phyloP scores from a whole-genome alignment of 1,140 invertebrate species.

The Eufriesea mexicana region DNA sequence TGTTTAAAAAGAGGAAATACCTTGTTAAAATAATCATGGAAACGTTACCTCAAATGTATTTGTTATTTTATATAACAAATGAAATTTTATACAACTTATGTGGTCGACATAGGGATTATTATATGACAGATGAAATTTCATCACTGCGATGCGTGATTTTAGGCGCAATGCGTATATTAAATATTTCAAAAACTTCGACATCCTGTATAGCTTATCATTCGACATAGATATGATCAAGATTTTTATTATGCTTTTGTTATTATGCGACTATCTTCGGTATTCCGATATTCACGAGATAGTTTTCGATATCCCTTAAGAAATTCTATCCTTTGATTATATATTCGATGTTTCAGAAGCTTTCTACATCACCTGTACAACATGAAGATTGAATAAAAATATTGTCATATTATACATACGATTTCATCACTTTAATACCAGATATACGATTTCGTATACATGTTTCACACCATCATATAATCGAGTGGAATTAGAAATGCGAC shows the following conservation, averaged over 20 bases:
- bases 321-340: too few relatives aligned
- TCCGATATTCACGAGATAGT: too few relatives aligned
- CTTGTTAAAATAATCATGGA: background rate
- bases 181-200: background rate
- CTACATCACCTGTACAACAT: background rate
- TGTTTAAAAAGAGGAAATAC: too few relatives aligned
- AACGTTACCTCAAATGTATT: background rate
- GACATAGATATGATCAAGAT: background rate
- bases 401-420: background rate
- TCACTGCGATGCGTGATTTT: background rate
- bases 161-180: background rate
- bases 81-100: background rate
- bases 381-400: background rate
- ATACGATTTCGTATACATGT: background rate
- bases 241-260: background rate
- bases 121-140: background rate
- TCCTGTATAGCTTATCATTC: background rate
- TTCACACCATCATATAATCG: background rate
- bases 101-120: background rate
- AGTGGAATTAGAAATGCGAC: background rate
- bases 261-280: too few relatives aligned
- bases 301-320: too few relatives aligned
- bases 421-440: background rate
- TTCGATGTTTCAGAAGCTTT: too few relatives aligned
- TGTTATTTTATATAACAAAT: background rate